Evolutionary conservation across 2,113 vertebrate species (phyloP).

Genomic region (Halcyon malimbica): DNA sequence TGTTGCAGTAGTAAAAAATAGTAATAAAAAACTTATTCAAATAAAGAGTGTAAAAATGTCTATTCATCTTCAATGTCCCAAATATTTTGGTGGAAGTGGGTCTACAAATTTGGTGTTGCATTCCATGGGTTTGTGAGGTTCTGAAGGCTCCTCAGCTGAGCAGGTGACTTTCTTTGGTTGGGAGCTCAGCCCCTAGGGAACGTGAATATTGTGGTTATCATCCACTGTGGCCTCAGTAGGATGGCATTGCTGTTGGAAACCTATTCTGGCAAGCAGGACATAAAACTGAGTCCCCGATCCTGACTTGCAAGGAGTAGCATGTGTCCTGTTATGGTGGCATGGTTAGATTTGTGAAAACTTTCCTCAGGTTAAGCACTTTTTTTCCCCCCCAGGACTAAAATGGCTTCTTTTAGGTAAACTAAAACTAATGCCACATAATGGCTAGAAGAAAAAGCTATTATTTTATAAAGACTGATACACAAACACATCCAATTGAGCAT

Average conservation of each 20-base stretch:
- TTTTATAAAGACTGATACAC: neutral
- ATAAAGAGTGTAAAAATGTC: neutral
- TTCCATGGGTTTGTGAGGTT: neutral
- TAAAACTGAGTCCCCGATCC: neutral
- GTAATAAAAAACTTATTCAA: neutral
- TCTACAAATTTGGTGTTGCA: neutral
- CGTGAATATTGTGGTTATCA: accelerated
- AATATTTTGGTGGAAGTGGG: neutral
- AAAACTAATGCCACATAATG: neutral
- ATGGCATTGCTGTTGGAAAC: neutral
- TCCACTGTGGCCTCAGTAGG: too few species aligned
- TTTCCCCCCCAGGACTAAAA: accelerated
- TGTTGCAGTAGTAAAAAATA: neutral
- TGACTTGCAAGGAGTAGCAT: neutral
- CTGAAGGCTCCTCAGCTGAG: neutral
- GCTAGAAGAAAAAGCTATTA: neutral
- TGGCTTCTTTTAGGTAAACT: neutral
- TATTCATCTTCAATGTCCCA: accelerated
- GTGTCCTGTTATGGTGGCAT: neutral
- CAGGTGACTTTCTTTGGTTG: neutral
- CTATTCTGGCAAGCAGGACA: neutral
- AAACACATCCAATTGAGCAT: neutral
- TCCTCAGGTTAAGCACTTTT: neutral
- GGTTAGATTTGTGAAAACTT: neutral
- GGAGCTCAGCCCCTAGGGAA: neutral